Base-by-base conservation (phyloP, 2,888 invertebrate species). In the Anthrax anthrax region DNA sequence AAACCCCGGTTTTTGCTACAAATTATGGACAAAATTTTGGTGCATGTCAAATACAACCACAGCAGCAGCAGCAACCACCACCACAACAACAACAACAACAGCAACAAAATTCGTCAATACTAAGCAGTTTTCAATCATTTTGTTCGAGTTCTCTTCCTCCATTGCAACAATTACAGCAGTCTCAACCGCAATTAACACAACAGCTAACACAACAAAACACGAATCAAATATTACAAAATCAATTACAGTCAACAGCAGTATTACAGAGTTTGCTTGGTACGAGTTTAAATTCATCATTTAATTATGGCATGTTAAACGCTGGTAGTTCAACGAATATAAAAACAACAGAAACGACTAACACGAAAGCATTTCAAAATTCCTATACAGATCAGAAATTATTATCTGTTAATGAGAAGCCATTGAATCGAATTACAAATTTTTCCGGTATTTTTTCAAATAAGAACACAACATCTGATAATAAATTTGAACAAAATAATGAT, bases 51-150 rank as follows among this genome's bases (percentile, higher is more conserved):
- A n/a, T n/a, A n/a, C n/a, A n/a, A n/a, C 23, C 23, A 27, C 44
- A 48, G 36, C 10, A 48, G 14, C 49, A 48, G 4, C 52, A 49
- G 41, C 50, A 51, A 13, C 51, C 53, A 2, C 51, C 51, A 16
- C 18, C 19, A n/a, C 44, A 44, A 16, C 45, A 45, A 17, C 23
- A 23, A 23, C 47, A 47, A 37, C 42, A 23, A 5, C 32, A 34
- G n/a, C 17, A 18, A 14, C 17, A 17, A 37, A 18, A 27, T 38
- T 18, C 36, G 2, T n/a, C 19, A 36, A 38, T 46, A 42, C 32
- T n/a, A n/a, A 46, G 38, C 13, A 47, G 43, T 42, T 40, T 41
- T 23, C 36, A 32, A 18, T 16, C 29, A n/a, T 19, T 6, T 8
- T 6, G 8, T 23, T 23, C 4, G 5, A 23, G 23, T 8, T 4